Evolutionary conservation across 2,888 invertebrate genomes (phyloP).

Genomic region (Stenolophus ochropezus): DNA sequence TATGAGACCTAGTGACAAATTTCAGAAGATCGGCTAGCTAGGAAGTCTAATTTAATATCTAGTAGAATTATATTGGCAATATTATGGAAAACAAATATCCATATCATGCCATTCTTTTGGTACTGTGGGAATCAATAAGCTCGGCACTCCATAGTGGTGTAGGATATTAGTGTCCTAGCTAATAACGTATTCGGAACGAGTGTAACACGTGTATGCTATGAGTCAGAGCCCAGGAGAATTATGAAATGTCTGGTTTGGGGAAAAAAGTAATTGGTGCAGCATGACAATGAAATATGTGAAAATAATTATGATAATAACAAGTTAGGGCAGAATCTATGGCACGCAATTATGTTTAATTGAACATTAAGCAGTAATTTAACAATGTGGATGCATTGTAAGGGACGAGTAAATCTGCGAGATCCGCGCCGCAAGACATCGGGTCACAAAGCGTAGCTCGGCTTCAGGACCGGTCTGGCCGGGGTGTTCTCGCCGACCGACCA

Average conservation of each 20-base stretch:
- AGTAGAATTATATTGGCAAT: too few species aligned
- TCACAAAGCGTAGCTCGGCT: slow-evolving; percentile 3
- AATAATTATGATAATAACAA: slow-evolving; percentile 39
- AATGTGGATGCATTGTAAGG: neutral
- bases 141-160: neutral
- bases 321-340: slow-evolving; percentile 9
- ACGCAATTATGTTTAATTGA: slow-evolving; percentile 28
- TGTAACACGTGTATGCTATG: neutral
- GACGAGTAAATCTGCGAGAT: slow-evolving; percentile 15
- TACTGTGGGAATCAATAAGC: too few species aligned
- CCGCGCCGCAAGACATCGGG: slow-evolving; percentile 30
- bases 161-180: neutral
- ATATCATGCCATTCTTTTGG: too few species aligned
- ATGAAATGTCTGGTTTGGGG: neutral
- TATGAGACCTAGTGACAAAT: too few species aligned
- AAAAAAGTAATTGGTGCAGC: neutral
- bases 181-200: neutral
- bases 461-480: slow-evolving; percentile 2
- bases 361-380: slow-evolving; percentile 41
- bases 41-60: too few species aligned
- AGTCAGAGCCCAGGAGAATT: neutral
- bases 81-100: too few species aligned
- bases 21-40: too few species aligned
- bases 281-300: slow-evolving; percentile 43
- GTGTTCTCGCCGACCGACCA: neutral